A percentile compares a stretch with the other conserved stretches of the same genome.
These are phyloP conservation scores for Callosobruchus maculatus DNA, from an alignment of 2,888 invertebrate species.

Conservation along the genomic window DNA sequence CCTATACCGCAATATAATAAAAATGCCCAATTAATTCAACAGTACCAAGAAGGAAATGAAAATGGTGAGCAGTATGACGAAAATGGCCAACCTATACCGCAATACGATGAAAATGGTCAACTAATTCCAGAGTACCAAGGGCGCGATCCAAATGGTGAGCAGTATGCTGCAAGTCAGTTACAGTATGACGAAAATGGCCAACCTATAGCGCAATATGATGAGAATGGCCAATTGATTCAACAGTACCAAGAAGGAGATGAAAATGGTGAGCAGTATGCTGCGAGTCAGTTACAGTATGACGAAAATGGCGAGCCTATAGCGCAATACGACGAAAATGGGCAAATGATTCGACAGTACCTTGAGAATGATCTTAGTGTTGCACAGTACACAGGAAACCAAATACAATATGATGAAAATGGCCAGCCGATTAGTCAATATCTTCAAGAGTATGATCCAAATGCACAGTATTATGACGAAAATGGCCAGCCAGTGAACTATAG, in stretches of 20 bases:
- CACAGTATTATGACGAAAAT: slow-evolving; percentile 24
- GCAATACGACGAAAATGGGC: slow-evolving; percentile 29
- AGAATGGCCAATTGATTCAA: slow-evolving; percentile 7
- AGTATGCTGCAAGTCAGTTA: slow-evolving; percentile 17
- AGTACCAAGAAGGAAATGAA: slow-evolving; percentile 27
- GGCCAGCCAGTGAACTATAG: slow-evolving; percentile 15
- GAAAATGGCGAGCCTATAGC: slow-evolving; percentile 22
- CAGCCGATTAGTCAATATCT: slow-evolving; percentile 19
- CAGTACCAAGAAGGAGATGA: slow-evolving; percentile 23
- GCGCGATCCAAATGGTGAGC: slow-evolving; percentile 3
- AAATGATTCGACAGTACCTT: slow-evolving; percentile 18
- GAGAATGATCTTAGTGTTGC: not conserved
- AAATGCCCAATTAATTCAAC: slow-evolving; percentile 22
- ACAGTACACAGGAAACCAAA: not conserved
- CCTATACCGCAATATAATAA: slow-evolving; percentile 23
- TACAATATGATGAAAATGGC: slow-evolving; percentile 20
- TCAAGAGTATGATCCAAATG: slow-evolving; percentile 14
- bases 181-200: slow-evolving; percentile 23
- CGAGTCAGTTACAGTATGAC: slow-evolving; percentile 24
- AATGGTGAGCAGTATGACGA: slow-evolving; percentile 25
- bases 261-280: slow-evolving; percentile 15
- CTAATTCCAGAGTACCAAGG: slow-evolving; percentile 16
- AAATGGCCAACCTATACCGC: slow-evolving; percentile 26
- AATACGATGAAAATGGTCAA: slow-evolving; percentile 31
- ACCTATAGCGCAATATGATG: slow-evolving; percentile 4